These are phyloP conservation scores for Laothoe populi DNA, from an alignment of 2,888 invertebrate genomes.

Conservation along the genomic window DNA sequence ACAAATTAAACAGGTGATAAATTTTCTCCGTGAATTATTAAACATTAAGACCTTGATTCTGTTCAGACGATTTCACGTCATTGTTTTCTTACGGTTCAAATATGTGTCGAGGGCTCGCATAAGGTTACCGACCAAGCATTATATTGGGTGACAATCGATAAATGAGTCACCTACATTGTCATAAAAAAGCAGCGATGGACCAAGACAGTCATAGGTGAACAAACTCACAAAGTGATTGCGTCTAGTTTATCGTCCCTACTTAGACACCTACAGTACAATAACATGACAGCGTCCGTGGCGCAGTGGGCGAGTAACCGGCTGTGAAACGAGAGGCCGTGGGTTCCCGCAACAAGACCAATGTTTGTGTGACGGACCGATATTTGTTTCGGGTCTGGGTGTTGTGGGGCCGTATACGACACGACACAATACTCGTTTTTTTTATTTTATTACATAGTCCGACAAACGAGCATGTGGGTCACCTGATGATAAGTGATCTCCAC, in stretches of 20 bases:
- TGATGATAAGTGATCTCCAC: too few species aligned
- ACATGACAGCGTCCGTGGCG: background rate
- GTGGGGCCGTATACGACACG: too few species aligned
- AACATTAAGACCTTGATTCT: slow-evolving; percentile 70
- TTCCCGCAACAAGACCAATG: too few species aligned
- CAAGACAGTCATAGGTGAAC: slow-evolving; percentile 2
- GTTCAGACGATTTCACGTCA: slow-evolving; percentile 79
- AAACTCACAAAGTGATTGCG: slow-evolving; percentile 3
- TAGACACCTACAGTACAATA: background rate
- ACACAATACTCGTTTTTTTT: too few species aligned
- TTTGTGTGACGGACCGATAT: too few species aligned
- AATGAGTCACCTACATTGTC: slow-evolving; percentile 34
- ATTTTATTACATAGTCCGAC: too few species aligned
- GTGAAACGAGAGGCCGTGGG: too few species aligned
- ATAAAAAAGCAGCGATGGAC: slow-evolving; percentile 15
- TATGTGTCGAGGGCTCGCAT: slow-evolving; percentile 81
- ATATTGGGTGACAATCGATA: slow-evolving; percentile 49
- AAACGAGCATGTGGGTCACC: too few species aligned
- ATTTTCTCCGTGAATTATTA: slow-evolving; percentile 65
- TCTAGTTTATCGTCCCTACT: background rate
- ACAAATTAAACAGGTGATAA: slow-evolving; percentile 63
- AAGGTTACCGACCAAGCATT: slow-evolving; percentile 69
- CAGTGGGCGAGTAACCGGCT: too few species aligned
- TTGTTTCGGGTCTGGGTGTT: too few species aligned
- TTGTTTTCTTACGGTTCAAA: slow-evolving; percentile 78